A percentile compares a stretch with the other conserved stretches of the same genome.
phyloP scores from a whole-genome alignment of 2,888 invertebrate species.

The Eupithecia subfuscata region DNA sequence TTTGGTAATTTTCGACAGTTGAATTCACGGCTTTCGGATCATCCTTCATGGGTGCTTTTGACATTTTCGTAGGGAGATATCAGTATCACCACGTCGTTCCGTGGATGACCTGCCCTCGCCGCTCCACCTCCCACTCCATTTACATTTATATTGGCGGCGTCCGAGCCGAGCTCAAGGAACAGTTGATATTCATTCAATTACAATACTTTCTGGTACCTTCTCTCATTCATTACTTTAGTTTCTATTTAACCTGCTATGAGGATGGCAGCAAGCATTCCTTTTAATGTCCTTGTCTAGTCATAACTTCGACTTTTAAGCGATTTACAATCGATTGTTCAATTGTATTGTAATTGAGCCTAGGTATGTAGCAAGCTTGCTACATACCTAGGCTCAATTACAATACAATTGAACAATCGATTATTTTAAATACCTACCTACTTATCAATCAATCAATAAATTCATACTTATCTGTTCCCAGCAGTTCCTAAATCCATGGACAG shows the following conservation, averaged over 20 bases:
- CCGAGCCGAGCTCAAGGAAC: constrained; percentile 43
- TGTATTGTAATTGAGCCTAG: background rate
- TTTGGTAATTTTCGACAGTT: background rate
- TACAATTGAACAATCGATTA: no score
- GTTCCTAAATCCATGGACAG: background rate
- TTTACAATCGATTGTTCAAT: background rate
- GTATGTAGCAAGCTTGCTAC: no score
- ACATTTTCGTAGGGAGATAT: background rate
- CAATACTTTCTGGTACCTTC: background rate
- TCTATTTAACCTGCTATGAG: background rate
- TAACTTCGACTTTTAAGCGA: background rate
- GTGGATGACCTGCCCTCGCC: background rate
- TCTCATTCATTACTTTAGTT: background rate
- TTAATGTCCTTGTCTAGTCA: background rate
- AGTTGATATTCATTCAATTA: constrained; percentile 69
- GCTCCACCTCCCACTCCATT: constrained; percentile 68
- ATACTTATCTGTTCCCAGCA: background rate
- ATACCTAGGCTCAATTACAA: no score
- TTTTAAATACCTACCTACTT: background rate
- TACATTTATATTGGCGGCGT: constrained; percentile 78
- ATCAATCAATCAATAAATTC: no score
- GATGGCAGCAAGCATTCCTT: background rate
- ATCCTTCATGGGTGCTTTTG: background rate
- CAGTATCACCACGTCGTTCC: background rate
- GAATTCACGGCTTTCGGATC: background rate